A percentile compares a stretch with the other conserved stretches of the same genome.
Evolutionary conservation across 2,888 invertebrate genomes (phyloP).

Genomic region (Erpobdella octoculata): DNA sequence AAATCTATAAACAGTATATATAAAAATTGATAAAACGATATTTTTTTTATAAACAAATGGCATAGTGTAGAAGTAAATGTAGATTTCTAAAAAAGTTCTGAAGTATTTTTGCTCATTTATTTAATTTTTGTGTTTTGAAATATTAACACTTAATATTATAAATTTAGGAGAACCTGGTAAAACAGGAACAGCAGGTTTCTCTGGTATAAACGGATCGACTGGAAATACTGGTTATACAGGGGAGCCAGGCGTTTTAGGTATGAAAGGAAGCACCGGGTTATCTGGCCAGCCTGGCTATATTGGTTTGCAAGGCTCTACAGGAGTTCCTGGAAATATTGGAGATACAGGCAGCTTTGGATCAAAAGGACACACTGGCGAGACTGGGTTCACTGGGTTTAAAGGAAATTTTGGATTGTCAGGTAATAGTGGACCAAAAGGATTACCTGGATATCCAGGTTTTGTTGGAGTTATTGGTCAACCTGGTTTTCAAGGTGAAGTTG

Average conservation of each 20-base stretch:
- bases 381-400: background rate
- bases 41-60: too few relatives aligned
- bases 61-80: too few relatives aligned
- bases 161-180: background rate
- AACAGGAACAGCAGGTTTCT: background rate
- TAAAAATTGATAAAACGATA: too few relatives aligned
- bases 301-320: too few relatives aligned
- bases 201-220: constrained; percentile 5
- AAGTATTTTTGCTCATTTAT: too few relatives aligned
- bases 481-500: background rate
- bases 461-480: background rate
- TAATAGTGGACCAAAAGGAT: background rate
- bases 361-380: background rate
- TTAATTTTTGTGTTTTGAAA: too few relatives aligned
- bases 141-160: too few relatives aligned
- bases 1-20: background rate
- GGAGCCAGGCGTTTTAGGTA: background rate
- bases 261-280: background rate
- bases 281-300: too few relatives aligned
- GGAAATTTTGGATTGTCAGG: background rate
- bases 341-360: background rate
- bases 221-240: constrained; percentile 21
- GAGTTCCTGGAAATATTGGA: constrained; percentile 13
- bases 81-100: too few relatives aligned
- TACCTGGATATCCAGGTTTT: background rate